phyloP scores from a whole-genome alignment of 2,888 invertebrate genomes.

The Diabrotica balteata region DNA sequence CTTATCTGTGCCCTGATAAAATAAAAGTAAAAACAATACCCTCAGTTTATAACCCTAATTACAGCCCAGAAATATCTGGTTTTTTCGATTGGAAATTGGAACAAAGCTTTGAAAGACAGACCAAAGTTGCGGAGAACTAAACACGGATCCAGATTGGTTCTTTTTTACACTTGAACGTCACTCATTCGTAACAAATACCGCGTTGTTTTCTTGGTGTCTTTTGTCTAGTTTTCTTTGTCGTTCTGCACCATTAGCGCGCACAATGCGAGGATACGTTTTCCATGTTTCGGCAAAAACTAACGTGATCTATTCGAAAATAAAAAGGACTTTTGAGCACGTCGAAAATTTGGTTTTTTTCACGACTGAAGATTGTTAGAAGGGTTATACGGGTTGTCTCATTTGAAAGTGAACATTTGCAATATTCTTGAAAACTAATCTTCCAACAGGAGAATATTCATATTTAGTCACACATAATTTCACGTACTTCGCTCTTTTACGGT shows the following conservation, averaged over 20 bases:
- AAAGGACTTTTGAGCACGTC: not conserved
- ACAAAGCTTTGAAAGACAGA: conserved; percentile 19
- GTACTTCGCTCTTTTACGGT: too few species aligned
- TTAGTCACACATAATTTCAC: too few species aligned
- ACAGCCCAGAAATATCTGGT: not conserved
- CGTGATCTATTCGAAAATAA: conserved; percentile 21
- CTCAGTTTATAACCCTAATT: not conserved
- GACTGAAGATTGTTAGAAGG: too few species aligned
- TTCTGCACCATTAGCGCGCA: conserved; percentile 28
- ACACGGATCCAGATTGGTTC: conserved; percentile 21
- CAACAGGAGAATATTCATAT: too few species aligned
- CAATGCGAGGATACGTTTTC: conserved; percentile 19
- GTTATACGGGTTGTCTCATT: too few species aligned
- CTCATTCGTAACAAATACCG: conserved; percentile 30
- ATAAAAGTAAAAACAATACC: conserved; percentile 10
- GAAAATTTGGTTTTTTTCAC: conserved; percentile 5
- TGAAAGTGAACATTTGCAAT: too few species aligned
- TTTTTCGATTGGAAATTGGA: conserved; percentile 15
- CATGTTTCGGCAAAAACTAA: conserved; percentile 16
- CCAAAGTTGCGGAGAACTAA: conserved; percentile 24
- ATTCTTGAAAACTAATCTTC: too few species aligned
- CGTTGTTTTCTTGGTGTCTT: conserved; percentile 30
- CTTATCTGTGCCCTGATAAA: not conserved
- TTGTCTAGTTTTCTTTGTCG: conserved; percentile 28
- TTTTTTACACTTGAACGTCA: conserved; percentile 31